phyloP scores from a whole-genome alignment of 2,113 vertebrate genomes.

The Rallus limicola region DNA sequence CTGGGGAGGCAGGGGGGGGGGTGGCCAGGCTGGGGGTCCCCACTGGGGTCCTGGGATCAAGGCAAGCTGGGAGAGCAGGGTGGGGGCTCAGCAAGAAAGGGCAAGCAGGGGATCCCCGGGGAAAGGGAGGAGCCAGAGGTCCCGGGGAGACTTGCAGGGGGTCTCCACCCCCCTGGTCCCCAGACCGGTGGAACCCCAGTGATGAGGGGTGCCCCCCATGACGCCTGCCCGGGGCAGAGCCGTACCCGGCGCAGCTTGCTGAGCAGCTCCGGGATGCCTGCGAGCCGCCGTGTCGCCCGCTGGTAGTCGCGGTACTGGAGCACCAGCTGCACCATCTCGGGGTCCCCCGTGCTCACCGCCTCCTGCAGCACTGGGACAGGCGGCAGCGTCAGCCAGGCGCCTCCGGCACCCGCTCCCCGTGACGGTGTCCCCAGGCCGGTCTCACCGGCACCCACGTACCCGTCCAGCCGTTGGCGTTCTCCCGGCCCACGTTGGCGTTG shows the following conservation, averaged over 20 bases:
- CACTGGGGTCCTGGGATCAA: neutral
- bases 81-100: neutral
- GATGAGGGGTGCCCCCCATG: neutral
- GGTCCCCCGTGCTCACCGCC: slow-evolving; percentile 94
- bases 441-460: slow-evolving; percentile 64
- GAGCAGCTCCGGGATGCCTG: slow-evolving; percentile 91
- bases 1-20: too few species aligned
- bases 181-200: too few species aligned
- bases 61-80: neutral
- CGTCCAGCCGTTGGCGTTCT: slow-evolving; percentile 89
- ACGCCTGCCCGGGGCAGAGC: neutral
- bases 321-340: slow-evolving; percentile 92
- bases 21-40: neutral
- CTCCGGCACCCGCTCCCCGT: neutral
- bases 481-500: slow-evolving; percentile 86
- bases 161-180: neutral
- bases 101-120: neutral
- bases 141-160: neutral
- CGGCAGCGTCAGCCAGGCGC: neutral
- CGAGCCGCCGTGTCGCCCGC: slow-evolving; percentile 87
- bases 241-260: slow-evolving; percentile 90
- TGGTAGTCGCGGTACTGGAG: slow-evolving; percentile 94
- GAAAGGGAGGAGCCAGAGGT: neutral
- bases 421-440: neutral
- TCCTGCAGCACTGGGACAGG: slow-evolving; percentile 89